Evolutionary conservation across 2,113 vertebrate species (phyloP).

Genomic region (Empidonax alnorum): DNA sequence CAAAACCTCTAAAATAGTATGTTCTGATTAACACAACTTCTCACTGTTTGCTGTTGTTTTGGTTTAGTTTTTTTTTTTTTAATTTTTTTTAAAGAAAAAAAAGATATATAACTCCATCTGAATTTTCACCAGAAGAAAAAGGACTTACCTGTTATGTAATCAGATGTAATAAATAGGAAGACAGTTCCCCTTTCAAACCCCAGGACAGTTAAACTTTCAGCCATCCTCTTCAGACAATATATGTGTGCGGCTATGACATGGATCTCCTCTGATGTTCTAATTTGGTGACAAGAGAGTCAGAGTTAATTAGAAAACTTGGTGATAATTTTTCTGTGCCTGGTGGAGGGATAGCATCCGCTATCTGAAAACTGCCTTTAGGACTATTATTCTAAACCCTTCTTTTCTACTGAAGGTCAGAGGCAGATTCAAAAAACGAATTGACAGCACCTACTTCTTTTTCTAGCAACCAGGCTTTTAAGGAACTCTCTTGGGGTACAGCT

Average conservation of each 20-base stretch:
- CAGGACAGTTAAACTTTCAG: neutral
- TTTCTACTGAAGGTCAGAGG: neutral
- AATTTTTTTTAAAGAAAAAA: neutral
- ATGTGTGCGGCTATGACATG: rapidly evolving
- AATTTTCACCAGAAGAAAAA: neutral
- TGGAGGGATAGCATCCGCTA: neutral
- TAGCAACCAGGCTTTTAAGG: neutral
- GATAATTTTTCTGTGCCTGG: neutral
- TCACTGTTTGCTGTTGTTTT: neutral
- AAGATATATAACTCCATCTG: neutral
- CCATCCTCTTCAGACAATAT: neutral
- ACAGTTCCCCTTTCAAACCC: neutral
- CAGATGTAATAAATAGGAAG: neutral
- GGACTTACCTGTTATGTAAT: neutral
- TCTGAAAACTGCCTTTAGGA: neutral
- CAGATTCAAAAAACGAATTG: neutral
- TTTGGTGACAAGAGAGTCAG: neutral
- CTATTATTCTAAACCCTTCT: neutral
- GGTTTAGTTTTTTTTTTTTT: neutral
- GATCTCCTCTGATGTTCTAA: neutral
- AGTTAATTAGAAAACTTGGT: neutral
- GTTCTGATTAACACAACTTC: neutral
- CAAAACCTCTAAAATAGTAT: neutral
- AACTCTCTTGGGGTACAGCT: neutral
- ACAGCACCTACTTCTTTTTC: neutral